phyloP scores from a whole-genome alignment of 2,888 invertebrate genomes.

The Rhagium mordax region DNA sequence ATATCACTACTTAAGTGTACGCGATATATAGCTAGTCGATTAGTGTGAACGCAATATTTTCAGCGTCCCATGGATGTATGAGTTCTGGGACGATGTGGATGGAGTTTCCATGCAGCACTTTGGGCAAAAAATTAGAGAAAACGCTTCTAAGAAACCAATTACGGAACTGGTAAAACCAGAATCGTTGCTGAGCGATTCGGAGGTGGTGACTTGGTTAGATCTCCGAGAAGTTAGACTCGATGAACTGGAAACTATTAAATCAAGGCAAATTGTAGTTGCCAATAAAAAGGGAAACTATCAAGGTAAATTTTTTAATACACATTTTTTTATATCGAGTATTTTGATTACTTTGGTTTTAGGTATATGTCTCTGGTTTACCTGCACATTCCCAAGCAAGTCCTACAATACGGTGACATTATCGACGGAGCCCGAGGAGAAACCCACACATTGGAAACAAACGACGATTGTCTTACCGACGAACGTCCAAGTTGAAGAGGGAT shows the following conservation, averaged over 20 bases:
- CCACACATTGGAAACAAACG: conserved; percentile 85
- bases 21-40: too few species aligned
- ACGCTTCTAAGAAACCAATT: conserved; percentile 79
- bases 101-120: conserved; percentile 85
- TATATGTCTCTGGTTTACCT: conserved; percentile 87
- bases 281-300: conserved; percentile 77
- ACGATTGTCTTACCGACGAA: conserved; percentile 82
- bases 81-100: conserved; percentile 85
- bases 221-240: conserved; percentile 75
- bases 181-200: conserved; percentile 78
- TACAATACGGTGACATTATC: conserved; percentile 69
- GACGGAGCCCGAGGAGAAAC: conserved; percentile 73
- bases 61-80: conserved; percentile 77
- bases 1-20: too few species aligned
- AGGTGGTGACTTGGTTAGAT: conserved; percentile 79
- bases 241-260: conserved; percentile 76
- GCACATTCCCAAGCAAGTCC: conserved; percentile 72
- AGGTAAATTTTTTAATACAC: conserved; percentile 84
- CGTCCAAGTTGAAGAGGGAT: conserved; percentile 73
- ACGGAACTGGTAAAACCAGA: conserved; percentile 73
- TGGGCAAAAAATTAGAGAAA: conserved; percentile 75
- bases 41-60: conserved; percentile 57
- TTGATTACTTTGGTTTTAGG: conserved; percentile 65
- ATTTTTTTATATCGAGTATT: too few species aligned
- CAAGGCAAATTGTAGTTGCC: conserved; percentile 76